Evolutionary conservation across 2,113 vertebrate species (phyloP), one percentile per base, ranked within the genome.

Genomic region (Brienomyrus brachyistius): DNA sequence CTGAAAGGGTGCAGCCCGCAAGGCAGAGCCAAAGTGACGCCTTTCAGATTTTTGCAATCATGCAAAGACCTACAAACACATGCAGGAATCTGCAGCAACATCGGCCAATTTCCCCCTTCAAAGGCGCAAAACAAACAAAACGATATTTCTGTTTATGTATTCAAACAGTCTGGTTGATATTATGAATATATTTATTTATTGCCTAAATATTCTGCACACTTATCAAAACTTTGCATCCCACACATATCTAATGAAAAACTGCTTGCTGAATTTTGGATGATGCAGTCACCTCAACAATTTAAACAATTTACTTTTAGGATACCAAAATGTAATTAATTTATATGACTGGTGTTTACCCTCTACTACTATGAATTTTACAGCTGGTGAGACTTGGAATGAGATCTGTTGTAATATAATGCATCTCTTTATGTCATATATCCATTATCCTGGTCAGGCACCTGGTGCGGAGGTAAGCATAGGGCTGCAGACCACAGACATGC

Each of bases 291-390:
- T 23, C 87, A 47, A 43, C 51, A 31, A 54, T 87, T 87, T 87
- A 87, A 87, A 87, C 85, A 87, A 87, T 54, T 87, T 87, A 87
- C 85, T 87, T 87, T 87, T 54, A n/a, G 40, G 51, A 19, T 6
- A 27, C 48, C 27, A 87, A 27, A 87, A 40, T 54, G 51, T 21
- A 54, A 87, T 87, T 87, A 27, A 87, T 54, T 87, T 52, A 50
- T 31, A 51, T 87, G 51, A 87, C 27, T 40, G 17, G 11, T 62
- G 54, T 88, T 88, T 66, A 45, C 40, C 4, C 31, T 15, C 17
- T 27, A 23, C 54, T 47, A 31, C 5, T 17, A 3, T 88, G 7
- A 43, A 88, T 88, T 47, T 66, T 43, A 62, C 87, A 45, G 87
- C 87, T 88, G 87, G 35, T 45, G 56, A 62, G 40, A 66, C 86